Evolutionary conservation across 2,797 vertebrate species (phyloP).

Genomic region (Peromyscus attwateri): DNA sequence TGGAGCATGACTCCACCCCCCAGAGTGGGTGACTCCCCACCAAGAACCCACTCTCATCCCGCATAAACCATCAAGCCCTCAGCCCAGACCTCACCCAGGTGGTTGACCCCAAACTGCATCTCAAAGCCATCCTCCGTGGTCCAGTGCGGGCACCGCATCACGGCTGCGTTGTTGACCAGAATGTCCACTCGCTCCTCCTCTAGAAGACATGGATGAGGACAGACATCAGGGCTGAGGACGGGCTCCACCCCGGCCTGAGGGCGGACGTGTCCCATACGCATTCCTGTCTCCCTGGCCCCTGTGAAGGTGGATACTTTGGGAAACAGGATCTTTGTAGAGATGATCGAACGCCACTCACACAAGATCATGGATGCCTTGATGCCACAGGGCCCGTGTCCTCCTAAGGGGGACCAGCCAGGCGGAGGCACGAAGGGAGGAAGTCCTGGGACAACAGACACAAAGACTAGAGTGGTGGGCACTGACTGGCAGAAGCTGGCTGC

Average conservation of each 20-base stretch:
- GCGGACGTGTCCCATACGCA: not conserved
- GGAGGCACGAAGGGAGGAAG: accelerated
- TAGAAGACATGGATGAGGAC: constrained; percentile 67
- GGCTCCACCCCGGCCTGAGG: not conserved
- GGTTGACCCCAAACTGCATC: constrained; percentile 94
- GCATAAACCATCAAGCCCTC: accelerated
- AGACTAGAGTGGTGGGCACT: not conserved
- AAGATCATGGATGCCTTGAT: not conserved
- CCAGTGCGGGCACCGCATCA: constrained; percentile 93
- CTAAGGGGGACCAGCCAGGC: not conserved
- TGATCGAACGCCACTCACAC: too few relatives aligned
- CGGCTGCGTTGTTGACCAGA: constrained; percentile 93
- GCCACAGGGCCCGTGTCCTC: not conserved
- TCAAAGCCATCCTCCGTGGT: constrained; percentile 94
- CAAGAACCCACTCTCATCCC: not conserved
- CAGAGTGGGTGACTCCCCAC: not conserved
- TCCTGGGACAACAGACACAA: accelerated
- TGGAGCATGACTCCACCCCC: not conserved
- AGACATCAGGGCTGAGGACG: accelerated
- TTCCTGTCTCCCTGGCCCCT: accelerated
- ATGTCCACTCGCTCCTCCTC: constrained; percentile 91
- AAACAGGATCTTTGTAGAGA: not conserved
- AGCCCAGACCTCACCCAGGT: constrained; percentile 89
- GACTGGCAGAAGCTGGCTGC: not conserved
- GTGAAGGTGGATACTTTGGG: too few relatives aligned